phyloP scores from a whole-genome alignment of 1,140 invertebrate species.

The Aleiodes sp. region DNA sequence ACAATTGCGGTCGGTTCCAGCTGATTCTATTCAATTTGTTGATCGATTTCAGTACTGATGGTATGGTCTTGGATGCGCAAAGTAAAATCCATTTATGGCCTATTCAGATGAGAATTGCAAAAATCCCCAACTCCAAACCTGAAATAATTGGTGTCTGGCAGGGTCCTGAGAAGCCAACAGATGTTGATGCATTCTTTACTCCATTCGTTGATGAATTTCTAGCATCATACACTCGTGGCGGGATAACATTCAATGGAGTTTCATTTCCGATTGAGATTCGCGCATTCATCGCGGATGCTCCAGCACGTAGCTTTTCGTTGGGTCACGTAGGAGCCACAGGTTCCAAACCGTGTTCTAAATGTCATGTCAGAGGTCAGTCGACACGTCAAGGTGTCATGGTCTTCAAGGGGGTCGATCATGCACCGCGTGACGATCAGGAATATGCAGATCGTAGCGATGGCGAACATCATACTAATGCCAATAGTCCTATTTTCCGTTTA shows the following conservation, averaged over 20 bases:
- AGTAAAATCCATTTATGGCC: constrained; percentile 21
- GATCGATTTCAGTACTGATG: constrained; percentile 24
- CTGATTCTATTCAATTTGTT: not conserved
- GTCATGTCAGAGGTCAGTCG: not conserved
- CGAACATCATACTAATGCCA: not conserved
- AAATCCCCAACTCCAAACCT: not conserved
- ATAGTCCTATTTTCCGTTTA: not conserved
- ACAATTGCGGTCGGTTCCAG: not conserved
- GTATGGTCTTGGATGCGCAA: not conserved
- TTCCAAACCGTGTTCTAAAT: not conserved
- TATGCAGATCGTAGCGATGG: not conserved
- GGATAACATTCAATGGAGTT: not conserved
- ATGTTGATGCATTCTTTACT: not conserved
- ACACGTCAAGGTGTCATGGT: not conserved
- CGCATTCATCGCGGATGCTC: constrained; percentile 11
- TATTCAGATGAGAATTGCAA: constrained; percentile 21
- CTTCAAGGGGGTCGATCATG: not conserved
- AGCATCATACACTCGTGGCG: not conserved
- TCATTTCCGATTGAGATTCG: not conserved
- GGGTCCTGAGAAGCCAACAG: not conserved
- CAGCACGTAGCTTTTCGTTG: constrained; percentile 5
- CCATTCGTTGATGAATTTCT: constrained; percentile 7
- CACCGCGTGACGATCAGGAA: not conserved
- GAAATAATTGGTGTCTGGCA: constrained; percentile 8
- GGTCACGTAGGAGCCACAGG: not conserved